Percentiles rank a stretch among this genome's conserved stretches.
These are phyloP conservation scores for Zaprionus obscuricornis DNA, from an alignment of 2,888 invertebrate species.

Conservation along the genomic window DNA sequence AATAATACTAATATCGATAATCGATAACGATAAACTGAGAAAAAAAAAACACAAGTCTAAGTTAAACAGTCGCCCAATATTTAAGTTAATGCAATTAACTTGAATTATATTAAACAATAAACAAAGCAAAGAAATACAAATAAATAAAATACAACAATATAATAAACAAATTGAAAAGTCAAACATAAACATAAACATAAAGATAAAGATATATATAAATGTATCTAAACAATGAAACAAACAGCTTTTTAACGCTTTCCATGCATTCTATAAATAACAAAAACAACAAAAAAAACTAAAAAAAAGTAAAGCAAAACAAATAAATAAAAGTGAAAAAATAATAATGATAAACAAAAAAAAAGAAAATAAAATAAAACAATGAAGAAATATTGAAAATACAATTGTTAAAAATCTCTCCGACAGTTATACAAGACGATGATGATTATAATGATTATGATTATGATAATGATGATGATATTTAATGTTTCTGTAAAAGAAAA, in stretches of 20 bases:
- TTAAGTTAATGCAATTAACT: conserved; percentile 75
- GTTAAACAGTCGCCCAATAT: conserved; percentile 50
- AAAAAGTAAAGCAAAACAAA: conserved; percentile 31
- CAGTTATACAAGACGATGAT: conserved; percentile 53
- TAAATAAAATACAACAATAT: conserved; percentile 16
- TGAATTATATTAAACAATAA: conserved; percentile 23
- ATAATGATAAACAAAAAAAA: conserved; percentile 13
- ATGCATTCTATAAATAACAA: conserved; percentile 38
- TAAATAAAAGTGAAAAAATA: no score
- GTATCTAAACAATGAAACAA: conserved; percentile 10
- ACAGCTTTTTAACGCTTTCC: conserved; percentile 64
- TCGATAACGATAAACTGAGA: no score
- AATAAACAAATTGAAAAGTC: conserved; percentile 2
- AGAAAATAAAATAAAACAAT: conserved; percentile 32
- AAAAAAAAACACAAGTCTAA: conserved; percentile 24
- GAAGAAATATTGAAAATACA: conserved; percentile 39
- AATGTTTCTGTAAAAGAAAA: conserved; percentile 48
- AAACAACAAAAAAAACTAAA: conserved; percentile 17
- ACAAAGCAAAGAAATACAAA: conserved; percentile 28
- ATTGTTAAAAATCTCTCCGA: conserved; percentile 69
- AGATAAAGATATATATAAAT: no score
- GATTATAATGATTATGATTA: no score
- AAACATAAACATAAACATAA: no score
- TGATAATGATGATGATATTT: conserved; percentile 54
- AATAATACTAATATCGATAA: conserved; percentile 22